Evolutionary conservation across 2,888 invertebrate genomes (phyloP).

Genomic region (Oscheius sp.): DNA sequence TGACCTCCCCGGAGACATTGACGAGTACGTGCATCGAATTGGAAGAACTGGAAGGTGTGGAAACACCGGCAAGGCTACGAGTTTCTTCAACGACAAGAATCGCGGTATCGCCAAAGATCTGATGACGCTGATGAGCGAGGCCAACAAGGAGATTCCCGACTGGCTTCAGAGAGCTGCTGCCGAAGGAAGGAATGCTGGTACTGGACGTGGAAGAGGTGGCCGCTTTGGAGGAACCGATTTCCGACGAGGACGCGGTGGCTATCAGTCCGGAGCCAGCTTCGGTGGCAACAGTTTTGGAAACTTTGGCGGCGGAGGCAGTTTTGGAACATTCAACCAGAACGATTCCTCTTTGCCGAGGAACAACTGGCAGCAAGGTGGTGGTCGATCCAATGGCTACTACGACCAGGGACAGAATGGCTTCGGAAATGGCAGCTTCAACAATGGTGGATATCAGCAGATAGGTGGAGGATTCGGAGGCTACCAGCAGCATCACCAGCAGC

Average conservation of each 20-base stretch:
- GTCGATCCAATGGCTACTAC: not conserved
- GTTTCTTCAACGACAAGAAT: constrained; percentile 63
- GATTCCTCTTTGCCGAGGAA: too few species aligned
- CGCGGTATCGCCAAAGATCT: constrained; percentile 55
- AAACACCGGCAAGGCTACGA: constrained; percentile 58
- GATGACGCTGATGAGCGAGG: constrained; percentile 46
- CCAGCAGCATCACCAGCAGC: not conserved
- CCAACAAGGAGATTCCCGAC: constrained; percentile 59
- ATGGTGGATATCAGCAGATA: constrained; percentile 3
- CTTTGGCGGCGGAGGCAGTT: constrained; percentile 9
- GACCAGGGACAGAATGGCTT: not conserved
- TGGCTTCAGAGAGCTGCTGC: constrained; percentile 55
- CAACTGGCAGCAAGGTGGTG: not conserved
- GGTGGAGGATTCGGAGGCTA: not conserved
- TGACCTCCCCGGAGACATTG: constrained; percentile 59
- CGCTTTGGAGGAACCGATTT: constrained; percentile 43
- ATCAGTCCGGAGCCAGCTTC: not conserved
- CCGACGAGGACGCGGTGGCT: constrained; percentile 29
- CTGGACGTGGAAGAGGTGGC: constrained; percentile 38
- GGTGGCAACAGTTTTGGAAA: not conserved
- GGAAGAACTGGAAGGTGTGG: constrained; percentile 63
- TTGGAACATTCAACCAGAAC: not conserved
- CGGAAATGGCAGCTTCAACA: constrained; percentile 19
- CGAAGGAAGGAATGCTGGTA: constrained; percentile 41
- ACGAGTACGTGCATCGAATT: constrained; percentile 64